Evolutionary conservation across 2,113 vertebrate species (phyloP), one percentile per base, ranked within the genome.

Genomic region (Calidris pugnax): DNA sequence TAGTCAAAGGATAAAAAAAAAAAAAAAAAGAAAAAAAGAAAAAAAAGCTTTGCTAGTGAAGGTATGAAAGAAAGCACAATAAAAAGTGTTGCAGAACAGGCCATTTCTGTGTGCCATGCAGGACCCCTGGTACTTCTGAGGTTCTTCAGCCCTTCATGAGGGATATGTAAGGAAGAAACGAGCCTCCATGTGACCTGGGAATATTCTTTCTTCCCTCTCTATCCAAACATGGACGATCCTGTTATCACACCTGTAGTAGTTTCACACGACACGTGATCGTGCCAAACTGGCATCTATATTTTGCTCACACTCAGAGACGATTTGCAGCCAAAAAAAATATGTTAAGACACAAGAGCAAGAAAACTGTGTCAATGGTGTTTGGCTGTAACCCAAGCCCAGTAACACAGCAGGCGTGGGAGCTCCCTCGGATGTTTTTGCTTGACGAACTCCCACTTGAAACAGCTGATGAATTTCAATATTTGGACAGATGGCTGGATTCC

Each of bases 401-500:
- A 85, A 62, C 68, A 60, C 74, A 91, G 91, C 89, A 93, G 93
- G 87, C 39, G 14, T 87, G 85, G 94, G 90, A 96, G 85, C 74
- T 95, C 87, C 94, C 85, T 69, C 5, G 67, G 85, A 94, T 90
- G 93, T 92, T 94, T 93, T 55, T 86, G 68, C 90, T n/a, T 93
- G 79, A 92, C 2, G 13, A 96, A 90, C 92, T 66, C 96, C 93
- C 93, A 96, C 95, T 95, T n/a, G 76, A 94, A 94, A 71, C 4
- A 2, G 85, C 63, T 96, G 96, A 94, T 75, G 72, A 84, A 74
- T 93, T 90, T 96, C 95, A 96, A 90, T 97, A 95, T 97, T 97
- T 96, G 85, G 96, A 94, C 93, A 96, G 95, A 96, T 94, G 96
- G 96, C 75, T 96, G 64, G 37, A 67, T 80, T 95, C 93, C 93